phyloP scores from a whole-genome alignment of 2,797 vertebrate genomes.

The Sus cebifrons region DNA sequence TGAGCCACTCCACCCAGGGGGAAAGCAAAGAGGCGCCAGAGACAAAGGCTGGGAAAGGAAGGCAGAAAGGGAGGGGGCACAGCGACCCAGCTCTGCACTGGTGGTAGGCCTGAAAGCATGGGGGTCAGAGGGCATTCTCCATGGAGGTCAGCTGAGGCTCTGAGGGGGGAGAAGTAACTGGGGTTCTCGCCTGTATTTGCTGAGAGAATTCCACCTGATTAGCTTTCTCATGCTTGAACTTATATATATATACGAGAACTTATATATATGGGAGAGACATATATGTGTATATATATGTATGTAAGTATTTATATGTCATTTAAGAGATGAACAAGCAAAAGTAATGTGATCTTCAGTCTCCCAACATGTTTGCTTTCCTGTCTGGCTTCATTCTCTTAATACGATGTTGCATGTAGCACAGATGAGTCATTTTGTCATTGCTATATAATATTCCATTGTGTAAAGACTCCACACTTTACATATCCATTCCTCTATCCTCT shows the following conservation, averaged over 20 bases:
- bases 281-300: too few species aligned
- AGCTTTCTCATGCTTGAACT: not conserved
- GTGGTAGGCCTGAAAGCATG: fast-evolving
- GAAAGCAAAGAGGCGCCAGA: slow-evolving; percentile 69
- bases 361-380: not conserved
- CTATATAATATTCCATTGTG: slow-evolving; percentile 33
- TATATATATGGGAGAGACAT: too few species aligned
- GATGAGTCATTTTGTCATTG: not conserved
- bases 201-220: not conserved
- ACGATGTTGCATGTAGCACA: too few species aligned
- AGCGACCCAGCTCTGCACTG: not conserved
- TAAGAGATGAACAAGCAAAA: slow-evolving; percentile 11
- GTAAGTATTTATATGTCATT: not conserved
- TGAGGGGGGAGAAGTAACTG: fast-evolving
- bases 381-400: not conserved
- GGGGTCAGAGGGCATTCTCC: fast-evolving
- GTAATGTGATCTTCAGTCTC: not conserved
- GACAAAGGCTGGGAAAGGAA: slow-evolving; percentile 64
- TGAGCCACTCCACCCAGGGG: slow-evolving; percentile 11
- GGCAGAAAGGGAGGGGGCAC: not conserved
- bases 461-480: not conserved
- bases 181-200: slow-evolving; percentile 15
- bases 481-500: not conserved
- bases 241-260: too few species aligned
- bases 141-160: not conserved